Base-by-base conservation (phyloP, 2,888 invertebrate genomes). In the Xanthorhoe spadicearia region DNA sequence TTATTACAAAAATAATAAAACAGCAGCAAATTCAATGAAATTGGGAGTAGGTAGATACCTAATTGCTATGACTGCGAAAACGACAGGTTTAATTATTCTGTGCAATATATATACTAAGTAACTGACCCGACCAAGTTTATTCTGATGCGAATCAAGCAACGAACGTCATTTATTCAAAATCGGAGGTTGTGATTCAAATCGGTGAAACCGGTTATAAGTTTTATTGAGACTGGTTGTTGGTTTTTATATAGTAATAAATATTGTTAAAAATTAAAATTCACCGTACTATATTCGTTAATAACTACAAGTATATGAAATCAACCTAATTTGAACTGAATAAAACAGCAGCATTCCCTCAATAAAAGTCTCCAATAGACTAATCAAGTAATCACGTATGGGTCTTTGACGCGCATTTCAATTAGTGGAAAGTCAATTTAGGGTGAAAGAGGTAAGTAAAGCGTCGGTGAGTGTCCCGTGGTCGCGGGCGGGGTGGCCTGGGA, bases 391-490 rank as follows among this genome's bases (percentile, higher is more conserved):
- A 69, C 67, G 71, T 76, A 77, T 76, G 72, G 75, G 75, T 79
- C 80, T 83, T 80, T 83, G 81, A 80, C 81, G 79, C 81, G 81
- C 86, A 85, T 88, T 87, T 85, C 83, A 88, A 91, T 89, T 87
- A 87, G 81, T 80, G 77, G 72, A 81, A 83, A 89, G 89, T 88
- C 87, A 90, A 90, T 90, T 91, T 84, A 81, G 84, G 84, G 84
- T 85, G 83, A 88, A 91, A 89, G 86, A 88, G 89, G 87, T 89
- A 87, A 89, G 85, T 85, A 86, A 87, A 84, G 81, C 80, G 80
- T 76, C 77, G 75, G 75, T 70, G 74, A 73, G 74, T 71, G 75
- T 71, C 64, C 74, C 66, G 69, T 75, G 72, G 75, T 69, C 69
- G 70, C 70, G 74, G 76, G 75, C 61, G 77, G 77, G 75, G 76